Evolutionary conservation across 2,113 vertebrate genomes (phyloP), one percentile per base, ranked within the genome.

Genomic region (Holacanthus passer): DNA sequence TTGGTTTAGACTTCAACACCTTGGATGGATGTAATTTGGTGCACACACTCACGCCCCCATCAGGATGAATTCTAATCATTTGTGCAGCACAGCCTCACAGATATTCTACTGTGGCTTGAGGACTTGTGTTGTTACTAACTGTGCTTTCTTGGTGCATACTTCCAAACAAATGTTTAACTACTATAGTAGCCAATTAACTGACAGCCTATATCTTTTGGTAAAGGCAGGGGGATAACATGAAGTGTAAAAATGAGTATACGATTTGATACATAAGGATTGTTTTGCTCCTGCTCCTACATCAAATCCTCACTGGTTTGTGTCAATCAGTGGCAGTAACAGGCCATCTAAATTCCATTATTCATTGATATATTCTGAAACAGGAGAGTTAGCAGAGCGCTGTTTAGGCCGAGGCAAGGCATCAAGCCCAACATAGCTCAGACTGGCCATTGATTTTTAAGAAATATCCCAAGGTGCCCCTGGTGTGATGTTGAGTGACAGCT

Each of bases 381-480:
- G 75, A 29, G 39, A 62, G 35, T 3, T 32, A 19, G 55, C 43
- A 20, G 29, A 73, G 67, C 31, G 27, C 65, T 17, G 60, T 5
- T 31, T 22, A 39, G 64, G 53, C 58, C 14, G 22, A 67, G 62
- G 52, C n/a, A 4, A 50, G 37, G 60, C 66, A 75, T 48, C 62
- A 43, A 71, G 70, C 31, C 62, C 32, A 64, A 59, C 50, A 76
- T 65, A 29, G 55, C 62, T 68, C 78, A 84, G 81, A 86, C 77
- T 81, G 80, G 58, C 75, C 86, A 86, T 79, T 89, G 91, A 92
- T 93, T 90, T 89, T 69, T 50, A 78, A 83, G 88, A 68, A 91
- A 90, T 80, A 80, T 82, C 60, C 45, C 76, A 62, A 58, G 62
- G 64, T 80, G 64, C 70, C 58, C 35, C 22, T 31, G 56, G 62